A percentile compares a stretch with the other conserved stretches of the same genome.
Evolutionary conservation across 1,140 invertebrate genomes (phyloP).

Genomic region (Sycophila sp.): DNA sequence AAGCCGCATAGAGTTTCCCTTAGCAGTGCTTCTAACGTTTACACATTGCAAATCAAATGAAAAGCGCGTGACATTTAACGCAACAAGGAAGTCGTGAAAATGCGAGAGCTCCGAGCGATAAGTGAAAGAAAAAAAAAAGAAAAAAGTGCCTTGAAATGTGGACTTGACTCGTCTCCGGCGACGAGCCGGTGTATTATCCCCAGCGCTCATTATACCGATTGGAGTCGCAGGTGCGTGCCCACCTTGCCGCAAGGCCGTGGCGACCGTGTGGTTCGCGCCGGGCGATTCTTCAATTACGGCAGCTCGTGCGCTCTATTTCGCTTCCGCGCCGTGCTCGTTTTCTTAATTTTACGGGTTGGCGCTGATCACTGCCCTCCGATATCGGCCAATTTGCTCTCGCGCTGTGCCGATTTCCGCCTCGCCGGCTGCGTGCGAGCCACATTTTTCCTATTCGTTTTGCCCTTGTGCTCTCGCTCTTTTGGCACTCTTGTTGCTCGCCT

Average conservation of each 20-base stretch:
- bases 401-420: neutral
- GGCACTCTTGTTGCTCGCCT: neutral
- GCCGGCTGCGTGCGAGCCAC: neutral
- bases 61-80: too few relatives aligned
- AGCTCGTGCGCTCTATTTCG: neutral
- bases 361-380: conserved; percentile 4
- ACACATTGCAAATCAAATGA: neutral
- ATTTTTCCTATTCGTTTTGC: too few relatives aligned
- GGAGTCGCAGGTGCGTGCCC: conserved; percentile 45
- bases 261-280: neutral
- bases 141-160: too few relatives aligned
- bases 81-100: too few relatives aligned
- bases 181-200: conserved; percentile 21
- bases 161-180: too few relatives aligned
- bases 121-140: too few relatives aligned
- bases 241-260: too few relatives aligned
- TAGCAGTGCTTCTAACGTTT: too few relatives aligned
- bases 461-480: neutral
- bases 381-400: neutral
- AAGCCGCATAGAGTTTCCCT: too few relatives aligned
- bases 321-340: neutral
- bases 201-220: conserved; percentile 50
- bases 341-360: conserved; percentile 31
- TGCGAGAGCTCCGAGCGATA: too few relatives aligned
- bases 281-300: conserved; percentile 29